phyloP scores from a whole-genome alignment of 2,888 invertebrate genomes.

The Bruchidius siliquastri region DNA sequence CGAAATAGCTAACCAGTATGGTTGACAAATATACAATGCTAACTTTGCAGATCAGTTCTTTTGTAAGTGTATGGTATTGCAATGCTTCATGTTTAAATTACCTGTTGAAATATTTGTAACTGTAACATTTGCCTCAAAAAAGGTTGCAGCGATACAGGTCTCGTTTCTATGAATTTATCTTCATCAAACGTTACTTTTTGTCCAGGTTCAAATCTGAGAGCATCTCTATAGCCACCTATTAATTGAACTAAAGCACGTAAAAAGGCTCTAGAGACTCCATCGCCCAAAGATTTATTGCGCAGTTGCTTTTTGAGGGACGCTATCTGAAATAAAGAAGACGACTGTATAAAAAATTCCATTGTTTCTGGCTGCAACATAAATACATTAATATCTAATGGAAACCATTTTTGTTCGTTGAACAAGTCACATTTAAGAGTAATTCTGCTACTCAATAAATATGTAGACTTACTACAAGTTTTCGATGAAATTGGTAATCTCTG shows the following conservation, averaged over 20 bases:
- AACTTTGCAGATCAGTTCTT: too few relatives aligned
- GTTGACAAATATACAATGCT: too few relatives aligned
- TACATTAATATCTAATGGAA: too few relatives aligned
- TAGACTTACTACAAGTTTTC: too few relatives aligned
- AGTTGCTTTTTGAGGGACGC: slow-evolving; percentile 70
- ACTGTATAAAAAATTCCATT: neutral
- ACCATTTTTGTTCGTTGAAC: too few relatives aligned
- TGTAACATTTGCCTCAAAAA: slow-evolving; percentile 87
- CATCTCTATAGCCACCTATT: slow-evolving; percentile 92
- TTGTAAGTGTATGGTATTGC: too few relatives aligned
- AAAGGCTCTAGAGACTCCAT: slow-evolving; percentile 90
- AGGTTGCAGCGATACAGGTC: slow-evolving; percentile 79
- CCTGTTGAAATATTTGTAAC: slow-evolving; percentile 92
- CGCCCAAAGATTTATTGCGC: slow-evolving; percentile 76
- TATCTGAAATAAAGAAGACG: slow-evolving; percentile 50
- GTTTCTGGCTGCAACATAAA: too few relatives aligned
- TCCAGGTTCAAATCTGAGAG: slow-evolving; percentile 70
- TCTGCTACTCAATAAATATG: too few relatives aligned
- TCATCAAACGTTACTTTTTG: slow-evolving; percentile 79
- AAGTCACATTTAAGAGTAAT: too few relatives aligned
- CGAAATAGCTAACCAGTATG: too few relatives aligned
- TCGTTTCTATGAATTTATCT: slow-evolving; percentile 82
- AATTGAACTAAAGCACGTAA: slow-evolving; percentile 85
- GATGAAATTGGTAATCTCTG: too few relatives aligned
- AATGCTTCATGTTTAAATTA: too few relatives aligned